A percentile compares a stretch with the other conserved stretches of the same genome.
phyloP scores from a whole-genome alignment of 2,113 vertebrate genomes.

The Noctilio leporinus region DNA sequence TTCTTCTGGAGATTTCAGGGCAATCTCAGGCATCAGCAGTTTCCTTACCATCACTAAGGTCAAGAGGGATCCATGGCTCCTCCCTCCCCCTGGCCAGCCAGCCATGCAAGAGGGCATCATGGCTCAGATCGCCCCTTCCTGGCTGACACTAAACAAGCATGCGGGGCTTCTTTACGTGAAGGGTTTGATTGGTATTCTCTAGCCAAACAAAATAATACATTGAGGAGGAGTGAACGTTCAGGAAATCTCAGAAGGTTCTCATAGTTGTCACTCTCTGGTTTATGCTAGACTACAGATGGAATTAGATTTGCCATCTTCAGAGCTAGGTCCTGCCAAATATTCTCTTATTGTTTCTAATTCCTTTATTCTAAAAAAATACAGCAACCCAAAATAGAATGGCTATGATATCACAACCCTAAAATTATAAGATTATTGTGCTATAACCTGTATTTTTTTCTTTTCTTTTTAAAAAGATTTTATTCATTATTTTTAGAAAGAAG shows the following conservation, averaged over 20 bases:
- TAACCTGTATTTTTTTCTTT: neutral
- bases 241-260: neutral
- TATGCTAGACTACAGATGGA: neutral
- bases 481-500: too few species aligned
- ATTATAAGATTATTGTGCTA: neutral
- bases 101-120: fast-evolving
- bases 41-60: neutral
- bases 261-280: too few species aligned
- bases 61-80: neutral
- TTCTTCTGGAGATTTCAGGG: neutral
- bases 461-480: neutral
- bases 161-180: neutral
- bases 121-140: neutral
- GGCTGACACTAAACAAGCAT: neutral
- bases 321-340: neutral
- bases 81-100: neutral
- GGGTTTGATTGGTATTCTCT: neutral
- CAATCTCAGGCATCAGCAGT: neutral
- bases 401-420: neutral
- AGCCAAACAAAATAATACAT: neutral
- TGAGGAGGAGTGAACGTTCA: neutral
- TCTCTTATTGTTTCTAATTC: neutral
- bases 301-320: neutral
- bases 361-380: neutral
- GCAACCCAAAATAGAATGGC: neutral